Evolutionary conservation across 2,113 vertebrate species (phyloP), one percentile per base, ranked within the genome.

Genomic region (Mirounga angustirostris): DNA sequence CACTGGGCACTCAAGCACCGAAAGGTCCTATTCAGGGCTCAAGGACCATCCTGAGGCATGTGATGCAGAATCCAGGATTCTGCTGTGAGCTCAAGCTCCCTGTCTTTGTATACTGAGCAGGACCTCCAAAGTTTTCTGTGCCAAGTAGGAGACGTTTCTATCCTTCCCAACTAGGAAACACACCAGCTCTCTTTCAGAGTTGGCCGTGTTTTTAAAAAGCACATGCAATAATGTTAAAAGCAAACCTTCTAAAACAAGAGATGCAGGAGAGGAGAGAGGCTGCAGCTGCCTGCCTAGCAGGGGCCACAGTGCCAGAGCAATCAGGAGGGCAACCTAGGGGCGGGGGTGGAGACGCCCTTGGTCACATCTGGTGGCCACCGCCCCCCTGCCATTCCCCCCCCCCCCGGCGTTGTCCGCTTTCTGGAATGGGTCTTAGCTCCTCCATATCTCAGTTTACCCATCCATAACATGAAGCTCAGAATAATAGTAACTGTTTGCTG

Each of bases 321-420:
- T 22, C 4, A 0, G 3, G 59, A 36, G 15, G 54, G 7, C 13
- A 1, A 0, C 19, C 36, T 59, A 14, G 4, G 13, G 33, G 10
- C 2, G 1, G 18, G 4, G 36, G 19, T 2, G 4, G 22, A 12
- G 40, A 16, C 0, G 0, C 16, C 56, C 33, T 3, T 9, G 30
- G 10, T 78, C 7, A 0, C 13, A 16, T 4, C 65, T 9, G 43
- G 43, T 7, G 7, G 15, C 46, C 0, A 14, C 56, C 5, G 19
- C 30, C 30, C 13, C 63, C 6, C 61, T 61, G 5, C 40, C 36
- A 40, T 40, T 40, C 24, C 59, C 28, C 1, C 7, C 30, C 22
- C 2, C 24, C 24, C 30, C 1, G 16, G 54, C 8, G 15, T 16
- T 16, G 8, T 21, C 16, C 21, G 11, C 13, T 19, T 18, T 26